Base-by-base conservation (phyloP, 2,888 invertebrate genomes). In the Nymphalis urticae region DNA sequence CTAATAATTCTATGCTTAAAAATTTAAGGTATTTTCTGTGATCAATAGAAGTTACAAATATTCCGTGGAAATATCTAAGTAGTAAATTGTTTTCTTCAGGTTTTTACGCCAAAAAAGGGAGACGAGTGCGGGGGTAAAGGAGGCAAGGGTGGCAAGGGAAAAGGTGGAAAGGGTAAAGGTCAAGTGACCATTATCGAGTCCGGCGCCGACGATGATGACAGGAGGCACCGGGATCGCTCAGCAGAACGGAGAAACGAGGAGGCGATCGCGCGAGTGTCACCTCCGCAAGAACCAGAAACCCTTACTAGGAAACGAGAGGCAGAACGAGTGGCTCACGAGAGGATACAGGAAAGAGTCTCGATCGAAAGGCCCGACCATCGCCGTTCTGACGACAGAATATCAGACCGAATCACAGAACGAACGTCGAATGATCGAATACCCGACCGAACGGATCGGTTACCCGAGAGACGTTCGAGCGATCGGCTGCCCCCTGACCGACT, bases 91-190 rank as follows among this genome's bases (percentile, higher is more conserved):
- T 63, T 32, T 73, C 79, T 76, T 2, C 82, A 92, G 92, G 91
- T 92, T 36, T 92, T 92, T 76, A 90, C 90, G 6, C 89, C 94
- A n/a, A 93, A 92, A 77, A 94, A 94, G 61, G 94, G 94, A 71
- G 95, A 95, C 10, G 95, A 95, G 77, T 75, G 77, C 50, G 79
- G 79, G 21, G 94, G 95, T 60, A 95, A 95, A 24, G 95, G 95
- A 0, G 95, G 95, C 77, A 95, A 95, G 13, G 95, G 95, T 54
- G 96, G 95, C 64, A 95, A 96, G 72, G 96, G 95, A 32, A 95
- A 95, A 75, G 95, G 95, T 2, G 95, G 95, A 2, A 95, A 95
- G 76, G 94, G 94, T 66, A 95, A 96, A 82, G 95, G 95, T 3
- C 96, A 96, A 75, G 96, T 96, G 64, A 95, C 96, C 64, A 94